These are phyloP conservation scores for Neuroterus valhalla DNA, from an alignment of 1,140 invertebrate species.

Conservation along the genomic window DNA sequence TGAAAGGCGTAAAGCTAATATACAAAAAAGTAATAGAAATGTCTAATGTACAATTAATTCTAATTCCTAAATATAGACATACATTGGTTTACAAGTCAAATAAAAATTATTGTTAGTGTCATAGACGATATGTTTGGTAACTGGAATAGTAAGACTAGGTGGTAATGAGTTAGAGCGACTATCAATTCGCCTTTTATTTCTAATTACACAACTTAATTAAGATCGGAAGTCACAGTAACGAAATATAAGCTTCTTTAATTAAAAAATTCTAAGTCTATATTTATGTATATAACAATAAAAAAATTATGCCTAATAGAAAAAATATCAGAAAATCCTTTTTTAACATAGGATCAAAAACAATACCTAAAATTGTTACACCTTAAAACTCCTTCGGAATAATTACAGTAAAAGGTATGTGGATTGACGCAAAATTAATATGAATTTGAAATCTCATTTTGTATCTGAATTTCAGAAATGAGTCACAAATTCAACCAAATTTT, in stretches of 20 bases:
- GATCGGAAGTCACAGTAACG: constrained; percentile 34
- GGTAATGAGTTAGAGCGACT: constrained; percentile 49
- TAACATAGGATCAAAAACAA: no score
- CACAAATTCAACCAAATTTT: no score
- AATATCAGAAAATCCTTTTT: no score
- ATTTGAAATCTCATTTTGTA: no score
- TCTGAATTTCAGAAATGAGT: no score
- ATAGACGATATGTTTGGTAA: constrained; percentile 57
- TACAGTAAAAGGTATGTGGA: no score
- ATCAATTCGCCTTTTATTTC: background rate
- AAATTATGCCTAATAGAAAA: constrained; percentile 30
- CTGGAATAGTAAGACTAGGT: constrained; percentile 58
- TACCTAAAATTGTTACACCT: no score
- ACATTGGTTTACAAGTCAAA: constrained; percentile 17
- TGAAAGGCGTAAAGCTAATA: background rate
- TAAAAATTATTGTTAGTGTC: constrained; percentile 30
- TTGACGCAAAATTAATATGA: no score
- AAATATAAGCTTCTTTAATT: no score
- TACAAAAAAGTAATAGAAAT: background rate
- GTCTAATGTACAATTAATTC: constrained; percentile 18
- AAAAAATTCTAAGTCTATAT: no score
- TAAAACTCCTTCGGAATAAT: no score
- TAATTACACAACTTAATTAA: constrained; percentile 28
- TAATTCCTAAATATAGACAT: constrained; percentile 3
- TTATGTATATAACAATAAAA: constrained; percentile 26